Evolutionary conservation across 1,140 invertebrate genomes (phyloP).

Genomic region (Battus philenor): DNA sequence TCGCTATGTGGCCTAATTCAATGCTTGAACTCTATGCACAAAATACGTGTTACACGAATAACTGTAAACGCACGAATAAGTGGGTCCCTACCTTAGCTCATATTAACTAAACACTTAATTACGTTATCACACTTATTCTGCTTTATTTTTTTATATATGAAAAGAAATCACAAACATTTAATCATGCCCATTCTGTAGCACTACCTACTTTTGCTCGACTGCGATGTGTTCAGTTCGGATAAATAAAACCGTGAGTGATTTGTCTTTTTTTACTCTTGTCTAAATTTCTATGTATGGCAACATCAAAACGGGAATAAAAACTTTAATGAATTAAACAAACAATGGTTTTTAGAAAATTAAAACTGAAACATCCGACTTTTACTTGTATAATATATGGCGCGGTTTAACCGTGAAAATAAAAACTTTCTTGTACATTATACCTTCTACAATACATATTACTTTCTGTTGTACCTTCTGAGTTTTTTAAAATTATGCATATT

Average conservation of each 20-base stretch:
- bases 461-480: too few relatives aligned
- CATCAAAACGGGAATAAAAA: too few relatives aligned
- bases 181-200: slow-evolving; percentile 61
- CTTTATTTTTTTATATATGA: slow-evolving; percentile 34
- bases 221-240: slow-evolving; percentile 9
- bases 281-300: neutral
- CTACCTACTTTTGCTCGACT: slow-evolving; percentile 34
- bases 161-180: slow-evolving; percentile 61
- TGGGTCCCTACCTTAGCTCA: slow-evolving; percentile 43
- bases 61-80: slow-evolving; percentile 73
- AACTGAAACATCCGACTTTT: too few relatives aligned
- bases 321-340: too few relatives aligned
- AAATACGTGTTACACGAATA: slow-evolving; percentile 75
- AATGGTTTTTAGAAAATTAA: too few relatives aligned
- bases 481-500: too few relatives aligned
- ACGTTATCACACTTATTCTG: slow-evolving; percentile 43
- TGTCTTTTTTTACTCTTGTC: slow-evolving; percentile 21
- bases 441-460: too few relatives aligned
- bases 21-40: slow-evolving; percentile 75
- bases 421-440: too few relatives aligned
- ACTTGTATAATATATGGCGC: too few relatives aligned
- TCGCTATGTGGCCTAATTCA: slow-evolving; percentile 77
- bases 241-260: slow-evolving; percentile 28
- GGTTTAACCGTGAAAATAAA: too few relatives aligned
- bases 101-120: slow-evolving; percentile 38